Evolutionary conservation across 2,113 vertebrate species (phyloP).

Genomic region (Chunga burmeisteri): DNA sequence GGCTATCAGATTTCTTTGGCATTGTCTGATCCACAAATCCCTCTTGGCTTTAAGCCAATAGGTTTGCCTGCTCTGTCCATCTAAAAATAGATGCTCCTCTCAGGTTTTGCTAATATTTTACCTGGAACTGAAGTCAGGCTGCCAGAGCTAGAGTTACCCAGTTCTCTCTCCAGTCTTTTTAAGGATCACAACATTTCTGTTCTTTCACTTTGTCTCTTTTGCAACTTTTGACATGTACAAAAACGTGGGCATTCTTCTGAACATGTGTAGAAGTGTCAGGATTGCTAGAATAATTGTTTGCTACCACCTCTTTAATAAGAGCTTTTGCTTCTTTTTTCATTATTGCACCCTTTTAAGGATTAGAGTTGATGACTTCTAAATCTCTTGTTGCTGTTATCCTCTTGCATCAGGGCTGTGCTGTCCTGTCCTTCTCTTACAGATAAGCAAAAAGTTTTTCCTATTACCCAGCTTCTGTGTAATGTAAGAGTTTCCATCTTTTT

Average conservation of each 20-base stretch:
- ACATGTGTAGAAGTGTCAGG: neutral
- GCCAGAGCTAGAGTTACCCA: constrained; percentile 21
- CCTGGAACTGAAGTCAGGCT: constrained; percentile 58
- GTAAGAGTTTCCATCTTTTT: neutral
- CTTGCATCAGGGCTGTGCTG: neutral
- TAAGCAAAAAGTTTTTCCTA: neutral
- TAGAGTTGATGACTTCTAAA: neutral
- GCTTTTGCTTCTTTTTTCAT: neutral
- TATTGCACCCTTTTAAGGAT: neutral
- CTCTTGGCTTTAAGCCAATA: constrained; percentile 18
- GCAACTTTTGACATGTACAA: neutral
- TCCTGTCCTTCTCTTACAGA: neutral
- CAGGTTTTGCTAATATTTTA: constrained; percentile 67
- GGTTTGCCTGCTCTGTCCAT: neutral
- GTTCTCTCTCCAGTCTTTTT: constrained; percentile 3
- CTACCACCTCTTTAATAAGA: neutral
- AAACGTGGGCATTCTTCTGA: neutral
- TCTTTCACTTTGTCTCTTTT: neutral
- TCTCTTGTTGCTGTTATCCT: neutral
- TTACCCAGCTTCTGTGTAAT: neutral
- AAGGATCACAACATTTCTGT: neutral
- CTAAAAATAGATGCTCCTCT: constrained; percentile 60
- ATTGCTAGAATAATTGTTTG: neutral
- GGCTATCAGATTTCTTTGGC: constrained; percentile 9
- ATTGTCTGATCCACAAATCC: constrained; percentile 36